Evolutionary conservation across 2,113 vertebrate species (phyloP).

Genomic region (Eulemur macaco): DNA sequence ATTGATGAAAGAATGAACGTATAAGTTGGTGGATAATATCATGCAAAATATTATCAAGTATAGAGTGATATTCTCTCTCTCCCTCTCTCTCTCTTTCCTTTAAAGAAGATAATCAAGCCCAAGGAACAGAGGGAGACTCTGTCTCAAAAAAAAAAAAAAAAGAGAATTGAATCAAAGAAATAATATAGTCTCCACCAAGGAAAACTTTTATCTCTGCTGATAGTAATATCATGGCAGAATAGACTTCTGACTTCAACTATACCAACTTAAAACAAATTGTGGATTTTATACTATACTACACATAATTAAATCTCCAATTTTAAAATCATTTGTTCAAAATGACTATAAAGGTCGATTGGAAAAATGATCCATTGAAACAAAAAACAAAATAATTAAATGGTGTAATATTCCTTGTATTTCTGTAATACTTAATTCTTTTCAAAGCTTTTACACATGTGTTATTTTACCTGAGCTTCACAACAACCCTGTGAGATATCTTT

Average conservation of each 20-base stretch:
- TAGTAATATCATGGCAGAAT: background rate
- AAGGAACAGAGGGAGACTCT: no score
- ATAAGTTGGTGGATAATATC: background rate
- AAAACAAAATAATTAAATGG: background rate
- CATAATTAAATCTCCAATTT: background rate
- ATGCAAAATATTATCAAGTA: background rate
- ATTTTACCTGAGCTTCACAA: background rate
- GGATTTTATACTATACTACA: background rate
- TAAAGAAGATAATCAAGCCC: no score
- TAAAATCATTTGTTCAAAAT: slow-evolving; percentile 27
- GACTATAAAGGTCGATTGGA: background rate
- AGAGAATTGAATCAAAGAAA: background rate
- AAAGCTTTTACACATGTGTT: background rate
- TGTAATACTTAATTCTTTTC: background rate
- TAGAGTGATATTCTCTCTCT: background rate
- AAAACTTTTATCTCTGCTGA: slow-evolving; percentile 71
- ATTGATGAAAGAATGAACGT: background rate
- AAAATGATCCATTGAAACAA: background rate
- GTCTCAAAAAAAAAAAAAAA: no score
- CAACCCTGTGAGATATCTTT: background rate
- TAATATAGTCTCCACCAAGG: slow-evolving; percentile 55
- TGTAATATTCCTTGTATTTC: background rate
- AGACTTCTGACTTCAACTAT: background rate
- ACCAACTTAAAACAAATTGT: background rate
- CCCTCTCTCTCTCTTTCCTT: no score